phyloP scores from a whole-genome alignment of 2,113 vertebrate genomes.

The Psittacara wagleri region DNA sequence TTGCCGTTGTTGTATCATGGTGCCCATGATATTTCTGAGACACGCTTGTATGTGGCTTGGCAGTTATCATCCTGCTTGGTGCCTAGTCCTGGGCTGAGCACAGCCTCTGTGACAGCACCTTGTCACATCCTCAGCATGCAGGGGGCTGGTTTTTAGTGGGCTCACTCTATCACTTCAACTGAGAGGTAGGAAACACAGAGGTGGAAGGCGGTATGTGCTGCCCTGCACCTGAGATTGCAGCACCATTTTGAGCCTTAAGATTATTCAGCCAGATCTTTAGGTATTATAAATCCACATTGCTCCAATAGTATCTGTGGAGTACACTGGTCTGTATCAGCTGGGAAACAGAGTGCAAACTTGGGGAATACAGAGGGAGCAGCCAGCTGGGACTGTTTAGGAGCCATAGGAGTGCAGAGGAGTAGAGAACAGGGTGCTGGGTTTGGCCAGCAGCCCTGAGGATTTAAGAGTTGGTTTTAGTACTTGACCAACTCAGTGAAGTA shows the following conservation, averaged over 20 bases:
- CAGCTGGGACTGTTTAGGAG: not conserved
- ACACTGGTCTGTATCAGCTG: not conserved
- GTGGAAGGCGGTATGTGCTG: not conserved
- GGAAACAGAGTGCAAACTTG: not conserved
- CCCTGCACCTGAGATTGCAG: not conserved
- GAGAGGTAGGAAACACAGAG: not conserved
- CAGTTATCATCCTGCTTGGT: not conserved
- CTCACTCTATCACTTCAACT: not conserved
- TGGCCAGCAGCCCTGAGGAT: not conserved
- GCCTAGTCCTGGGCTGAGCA: not conserved
- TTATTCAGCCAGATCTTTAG: not conserved
- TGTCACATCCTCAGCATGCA: not conserved
- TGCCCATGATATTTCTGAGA: not conserved
- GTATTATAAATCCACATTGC: not conserved
- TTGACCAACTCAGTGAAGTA: not conserved
- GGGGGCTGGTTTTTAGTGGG: not conserved
- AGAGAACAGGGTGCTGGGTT: not conserved
- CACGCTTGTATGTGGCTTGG: not conserved
- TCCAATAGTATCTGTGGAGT: accelerated
- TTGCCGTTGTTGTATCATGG: accelerated
- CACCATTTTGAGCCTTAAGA: not conserved
- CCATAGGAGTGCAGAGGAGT: not conserved
- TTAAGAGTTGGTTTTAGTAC: not conserved
- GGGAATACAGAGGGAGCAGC: not conserved
- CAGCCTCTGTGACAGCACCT: not conserved